Percentiles rank a stretch among this genome's conserved stretches.
Evolutionary conservation across 37 sponge, comb jelly and placozoan genomes (phyloP).

Genomic region (Diacarnus erythraeanus): DNA sequence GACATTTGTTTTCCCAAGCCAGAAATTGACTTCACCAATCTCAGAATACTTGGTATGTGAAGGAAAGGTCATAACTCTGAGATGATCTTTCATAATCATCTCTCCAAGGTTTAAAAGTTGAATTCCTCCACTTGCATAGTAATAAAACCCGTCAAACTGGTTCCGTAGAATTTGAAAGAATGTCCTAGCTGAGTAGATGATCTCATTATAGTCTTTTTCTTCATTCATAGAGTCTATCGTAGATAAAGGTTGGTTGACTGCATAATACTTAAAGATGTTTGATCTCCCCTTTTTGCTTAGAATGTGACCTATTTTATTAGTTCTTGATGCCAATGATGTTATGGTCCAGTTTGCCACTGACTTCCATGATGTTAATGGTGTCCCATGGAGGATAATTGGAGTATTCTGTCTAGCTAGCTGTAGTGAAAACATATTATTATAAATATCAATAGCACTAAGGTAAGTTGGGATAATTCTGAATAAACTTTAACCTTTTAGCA

Average conservation of each 20-base stretch:
- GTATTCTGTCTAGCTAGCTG: slow-evolving; percentile 23
- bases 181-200: slow-evolving; percentile 6
- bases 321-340: not conserved
- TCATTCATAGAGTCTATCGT: not conserved
- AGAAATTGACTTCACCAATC: slow-evolving; percentile 67
- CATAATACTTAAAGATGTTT: slow-evolving; percentile 50
- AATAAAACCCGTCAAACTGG: slow-evolving; percentile 16
- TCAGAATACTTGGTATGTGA: not conserved
- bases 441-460: not conserved
- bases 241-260: slow-evolving; percentile 29
- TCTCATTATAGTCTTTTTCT: slow-evolving; percentile 19
- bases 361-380: slow-evolving; percentile 48
- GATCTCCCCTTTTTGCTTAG: slow-evolving; percentile 31
- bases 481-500: too few relatives aligned
- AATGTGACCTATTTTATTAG: slow-evolving; percentile 5
- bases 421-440: not conserved
- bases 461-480: too few relatives aligned
- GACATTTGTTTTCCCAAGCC: slow-evolving; percentile 58
- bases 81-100: not conserved
- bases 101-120: slow-evolving; percentile 21
- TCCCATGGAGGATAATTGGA: slow-evolving; percentile 30
- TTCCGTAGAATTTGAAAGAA: slow-evolving; percentile 27
- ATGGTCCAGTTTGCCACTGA: slow-evolving; percentile 26
- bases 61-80: slow-evolving; percentile 30
- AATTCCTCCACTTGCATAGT: slow-evolving; percentile 62